Evolutionary conservation across 2,888 invertebrate species (phyloP), one percentile per base, ranked within the genome.

Genomic region (Margaritifera margaritifera): DNA sequence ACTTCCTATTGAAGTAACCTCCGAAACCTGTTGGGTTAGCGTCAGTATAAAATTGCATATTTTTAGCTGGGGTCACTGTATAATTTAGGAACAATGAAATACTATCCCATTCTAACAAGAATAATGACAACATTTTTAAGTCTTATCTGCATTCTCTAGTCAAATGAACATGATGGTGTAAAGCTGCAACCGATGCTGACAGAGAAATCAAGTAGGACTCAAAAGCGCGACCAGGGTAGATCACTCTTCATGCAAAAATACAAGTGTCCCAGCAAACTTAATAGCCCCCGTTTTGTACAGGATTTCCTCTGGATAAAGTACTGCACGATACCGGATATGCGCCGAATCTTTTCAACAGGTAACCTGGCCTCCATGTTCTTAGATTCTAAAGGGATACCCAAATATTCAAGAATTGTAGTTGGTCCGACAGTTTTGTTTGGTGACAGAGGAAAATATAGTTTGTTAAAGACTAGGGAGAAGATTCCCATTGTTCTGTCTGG

Each of bases 301-400:
- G 71, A 64, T 60, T 68, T 68, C n/a, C 24, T 52, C n/a, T 42
- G 25, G 19, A 50, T 19, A n/a, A 72, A 63, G 15, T 19, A 22
- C 6, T 50, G 24, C 11, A 73, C 42, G 11, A 75, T 54, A 5
- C 64, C 54, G 15, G 54, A 19, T 20, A 73, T 73, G 11, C 73
- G 19, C 4, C 20, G 8, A n/a, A n/a, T n/a, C n/a, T n/a, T n/a
- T n/a, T n/a, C n/a, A n/a, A n/a, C n/a, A n/a, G n/a, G n/a, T n/a
- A 6, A 72, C 11, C 72, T 22, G 18, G 77, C 67, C 22, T 69
- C 53, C 72, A 77, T 72, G 18, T 62, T 62, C 6, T 52, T 19
- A 15, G 72, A 60, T 52, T 77, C 74, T 18, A 77, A 59, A 11
- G 62, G 66, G 8, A 74, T 70, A 4, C 70, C 77, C 18, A 77